Evolutionary conservation across 2,888 invertebrate genomes (phyloP).

Genomic region (Agrilus mali): DNA sequence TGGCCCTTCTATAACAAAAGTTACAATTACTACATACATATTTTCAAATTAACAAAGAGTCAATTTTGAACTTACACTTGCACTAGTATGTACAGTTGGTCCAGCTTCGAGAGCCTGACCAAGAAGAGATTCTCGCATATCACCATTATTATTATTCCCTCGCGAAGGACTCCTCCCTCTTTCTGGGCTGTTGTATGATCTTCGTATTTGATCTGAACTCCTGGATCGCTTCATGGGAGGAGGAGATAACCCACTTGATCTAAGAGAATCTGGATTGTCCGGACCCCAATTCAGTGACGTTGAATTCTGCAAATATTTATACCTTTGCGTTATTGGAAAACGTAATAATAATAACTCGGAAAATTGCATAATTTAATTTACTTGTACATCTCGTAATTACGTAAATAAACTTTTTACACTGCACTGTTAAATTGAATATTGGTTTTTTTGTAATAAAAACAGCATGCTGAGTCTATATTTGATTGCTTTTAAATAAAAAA

Average conservation of each 20-base stretch:
- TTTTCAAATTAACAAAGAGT: neutral
- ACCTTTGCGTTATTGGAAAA: neutral
- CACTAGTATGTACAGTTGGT: constrained; percentile 50
- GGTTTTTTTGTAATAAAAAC: too few relatives aligned
- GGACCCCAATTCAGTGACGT: constrained; percentile 52
- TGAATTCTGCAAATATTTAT: constrained; percentile 34
- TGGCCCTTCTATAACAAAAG: constrained; percentile 34
- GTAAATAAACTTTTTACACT: constrained; percentile 6
- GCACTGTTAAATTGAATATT: constrained; percentile 1
- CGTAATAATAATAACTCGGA: neutral
- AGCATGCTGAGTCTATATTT: too few relatives aligned
- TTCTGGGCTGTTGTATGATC: constrained; percentile 28
- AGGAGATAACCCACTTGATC: constrained; percentile 44
- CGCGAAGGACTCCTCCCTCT: constrained; percentile 46
- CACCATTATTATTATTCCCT: constrained; percentile 44
- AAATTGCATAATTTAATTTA: neutral
- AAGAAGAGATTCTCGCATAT: constrained; percentile 58
- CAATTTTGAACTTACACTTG: constrained; percentile 10
- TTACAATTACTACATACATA: constrained; percentile 2
- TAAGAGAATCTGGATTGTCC: constrained; percentile 31
- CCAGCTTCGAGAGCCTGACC: constrained; percentile 67
- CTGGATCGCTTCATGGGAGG: constrained; percentile 59
- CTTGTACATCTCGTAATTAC: constrained; percentile 5
- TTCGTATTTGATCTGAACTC: constrained; percentile 45
- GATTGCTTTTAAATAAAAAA: neutral